Conservation (phyloP, 2,888 invertebrate species). For the Tromatobia lineatoria region DNA sequence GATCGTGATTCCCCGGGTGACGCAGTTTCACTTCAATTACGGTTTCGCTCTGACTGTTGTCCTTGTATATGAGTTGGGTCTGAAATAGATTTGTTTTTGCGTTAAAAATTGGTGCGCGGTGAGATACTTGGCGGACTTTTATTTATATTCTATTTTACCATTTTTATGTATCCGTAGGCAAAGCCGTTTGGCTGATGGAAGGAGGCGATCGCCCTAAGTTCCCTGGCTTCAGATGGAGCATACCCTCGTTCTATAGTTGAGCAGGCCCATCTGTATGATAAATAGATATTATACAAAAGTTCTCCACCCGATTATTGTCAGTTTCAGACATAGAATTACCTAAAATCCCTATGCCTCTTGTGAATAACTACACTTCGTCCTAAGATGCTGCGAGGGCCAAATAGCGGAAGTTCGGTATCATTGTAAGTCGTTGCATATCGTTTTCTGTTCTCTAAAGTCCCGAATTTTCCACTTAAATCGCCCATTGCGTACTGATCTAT, state of each 20-base stretch:
- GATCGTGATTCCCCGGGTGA: constrained; percentile 94
- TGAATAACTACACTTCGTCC: constrained; percentile 95
- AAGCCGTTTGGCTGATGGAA: constrained; percentile 96
- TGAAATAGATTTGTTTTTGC: constrained; percentile 81
- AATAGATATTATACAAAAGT: neutral
- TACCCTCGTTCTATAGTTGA: constrained; percentile 95
- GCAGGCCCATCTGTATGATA: constrained; percentile 92
- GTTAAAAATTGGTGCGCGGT: neutral
- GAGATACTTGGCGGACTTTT: neutral
- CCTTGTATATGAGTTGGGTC: constrained; percentile 95
- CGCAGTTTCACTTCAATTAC: constrained; percentile 95
- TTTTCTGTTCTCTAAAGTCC: constrained; percentile 89
- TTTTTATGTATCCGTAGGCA: constrained; percentile 94
- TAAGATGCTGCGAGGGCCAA: constrained; percentile 93
- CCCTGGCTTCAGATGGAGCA: constrained; percentile 94
- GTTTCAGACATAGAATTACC: constrained; percentile 73
- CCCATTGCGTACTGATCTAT: constrained; percentile 95
- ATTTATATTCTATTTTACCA: constrained; percentile 87
- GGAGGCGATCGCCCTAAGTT: constrained; percentile 94
- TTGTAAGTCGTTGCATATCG: constrained; percentile 89
- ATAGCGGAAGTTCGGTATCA: constrained; percentile 93
- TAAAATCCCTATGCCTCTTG: constrained; percentile 87
- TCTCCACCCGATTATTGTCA: constrained; percentile 27
- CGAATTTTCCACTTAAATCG: constrained; percentile 95
- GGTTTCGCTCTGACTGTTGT: constrained; percentile 95